Evolutionary conservation across 2,113 vertebrate species (phyloP).

Genomic region (Channa maculata): DNA sequence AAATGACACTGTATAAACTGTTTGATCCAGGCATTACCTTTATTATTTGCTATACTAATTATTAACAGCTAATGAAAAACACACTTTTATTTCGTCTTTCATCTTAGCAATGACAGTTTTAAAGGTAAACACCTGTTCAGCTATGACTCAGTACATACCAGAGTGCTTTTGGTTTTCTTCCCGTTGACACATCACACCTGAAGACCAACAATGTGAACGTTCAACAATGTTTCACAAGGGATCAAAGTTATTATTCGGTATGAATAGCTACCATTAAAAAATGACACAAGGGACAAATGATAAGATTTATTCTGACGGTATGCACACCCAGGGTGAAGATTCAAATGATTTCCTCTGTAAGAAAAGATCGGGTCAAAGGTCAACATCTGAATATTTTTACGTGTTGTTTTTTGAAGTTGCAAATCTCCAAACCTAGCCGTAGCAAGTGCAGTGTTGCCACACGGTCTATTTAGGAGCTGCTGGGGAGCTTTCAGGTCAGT

Average conservation of each 20-base stretch:
- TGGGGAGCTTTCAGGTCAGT: too few relatives aligned
- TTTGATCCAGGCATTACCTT: too few relatives aligned
- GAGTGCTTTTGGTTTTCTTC: conserved; percentile 7
- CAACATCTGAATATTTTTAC: too few relatives aligned
- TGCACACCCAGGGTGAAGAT: conserved; percentile 8
- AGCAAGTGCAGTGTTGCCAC: too few relatives aligned
- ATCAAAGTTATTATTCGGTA: background rate
- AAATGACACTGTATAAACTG: background rate
- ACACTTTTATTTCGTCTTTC: background rate
- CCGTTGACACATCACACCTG: background rate
- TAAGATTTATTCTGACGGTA: background rate
- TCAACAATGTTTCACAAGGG: conserved; percentile 9
- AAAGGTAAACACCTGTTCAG: background rate
- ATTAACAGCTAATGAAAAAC: too few relatives aligned
- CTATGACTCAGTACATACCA: conserved; percentile 2
- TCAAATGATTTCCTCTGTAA: background rate
- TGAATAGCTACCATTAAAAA: background rate
- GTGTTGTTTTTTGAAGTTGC: too few relatives aligned
- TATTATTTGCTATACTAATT: too few relatives aligned
- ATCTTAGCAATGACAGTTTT: background rate
- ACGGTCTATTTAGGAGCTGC: too few relatives aligned
- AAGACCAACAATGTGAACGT: conserved; percentile 11
- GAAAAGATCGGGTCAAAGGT: too few relatives aligned
- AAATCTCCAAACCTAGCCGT: too few relatives aligned
- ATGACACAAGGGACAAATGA: conserved; percentile 1